Evolutionary conservation across 1,140 invertebrate genomes (phyloP), one percentile per base, ranked within the genome.

Genomic region (Cydia amplana): DNA sequence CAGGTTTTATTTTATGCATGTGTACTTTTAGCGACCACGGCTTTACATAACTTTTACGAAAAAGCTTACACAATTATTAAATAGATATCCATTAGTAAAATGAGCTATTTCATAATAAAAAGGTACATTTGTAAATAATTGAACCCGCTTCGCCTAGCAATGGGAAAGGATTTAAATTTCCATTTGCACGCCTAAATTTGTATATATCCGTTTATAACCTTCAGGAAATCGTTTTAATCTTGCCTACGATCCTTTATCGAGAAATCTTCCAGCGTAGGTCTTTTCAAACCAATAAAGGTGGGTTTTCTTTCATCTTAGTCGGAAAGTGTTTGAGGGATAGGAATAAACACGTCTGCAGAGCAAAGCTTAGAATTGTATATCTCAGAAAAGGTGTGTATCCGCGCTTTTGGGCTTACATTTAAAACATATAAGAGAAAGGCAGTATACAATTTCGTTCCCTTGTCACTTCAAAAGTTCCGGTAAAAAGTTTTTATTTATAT

Each of bases 281-380:
- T 70, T 70, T 70, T 10, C 28, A 70, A 70, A 70, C 28, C 65
- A 70, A 70, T 70, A 70, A 70, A 70, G 55, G 55, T 60, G n/a
- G 65, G 65, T 70, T 70, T 64, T 70, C 65, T 70, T 70, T 70
- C 65, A 70, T 36, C 65, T 36, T 36, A 18, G 65, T 7, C 28
- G 28, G 18, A 67, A 67, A 67, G 32, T 70, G 65, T 70, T 36
- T 36, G 64, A 67, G 32, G 32, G 14, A 36, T 70, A 70, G 36
- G 65, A 60, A 60, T 60, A 60, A 60, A 60, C 55, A 60, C 20
- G 55, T 60, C 20, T 60, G 23, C 20, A 7, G 20, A 60, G 55
- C 55, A 60, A 60, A 60, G 55, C 55, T 20, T 60, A 20, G 55
- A 23, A 60, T 60, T 60, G 16, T 60, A n/a, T 60, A 60, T n/a